These are phyloP conservation scores for Caerostris extrusa DNA, from an alignment of 1,140 invertebrate genomes.

Conservation along the genomic window DNA sequence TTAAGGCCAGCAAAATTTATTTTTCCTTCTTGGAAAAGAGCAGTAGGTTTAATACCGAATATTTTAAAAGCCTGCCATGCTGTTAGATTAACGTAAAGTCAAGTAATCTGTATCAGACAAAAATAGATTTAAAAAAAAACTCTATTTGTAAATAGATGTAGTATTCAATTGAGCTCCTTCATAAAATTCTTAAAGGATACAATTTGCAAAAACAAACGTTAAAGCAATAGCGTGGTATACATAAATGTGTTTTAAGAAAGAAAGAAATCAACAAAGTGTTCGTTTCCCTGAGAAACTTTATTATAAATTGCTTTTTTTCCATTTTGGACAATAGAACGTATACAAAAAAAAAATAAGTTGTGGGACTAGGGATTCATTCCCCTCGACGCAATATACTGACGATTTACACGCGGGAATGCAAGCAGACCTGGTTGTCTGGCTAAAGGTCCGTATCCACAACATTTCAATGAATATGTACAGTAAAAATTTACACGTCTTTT, in stretches of 20 bases:
- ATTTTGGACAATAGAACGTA: constrained; percentile 59
- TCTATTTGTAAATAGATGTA: too few relatives aligned
- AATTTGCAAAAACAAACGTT: too few relatives aligned
- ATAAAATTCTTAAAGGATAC: too few relatives aligned
- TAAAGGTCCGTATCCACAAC: constrained; percentile 43
- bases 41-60: too few relatives aligned
- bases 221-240: too few relatives aligned
- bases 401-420: constrained; percentile 58
- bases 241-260: neutral
- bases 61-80: too few relatives aligned
- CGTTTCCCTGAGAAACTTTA: constrained; percentile 77
- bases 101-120: too few relatives aligned
- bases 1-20: too few relatives aligned
- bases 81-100: too few relatives aligned
- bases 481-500: constrained; percentile 57
- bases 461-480: constrained; percentile 40
- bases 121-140: too few relatives aligned
- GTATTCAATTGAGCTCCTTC: too few relatives aligned
- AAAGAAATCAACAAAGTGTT: neutral
- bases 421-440: neutral
- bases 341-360: constrained; percentile 77
- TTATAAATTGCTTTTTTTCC: constrained; percentile 67
- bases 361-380: constrained; percentile 61
- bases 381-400: neutral
- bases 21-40: too few relatives aligned